Conservation (phyloP, 2,888 invertebrate species). For the Cylloceria caligata region DNA sequence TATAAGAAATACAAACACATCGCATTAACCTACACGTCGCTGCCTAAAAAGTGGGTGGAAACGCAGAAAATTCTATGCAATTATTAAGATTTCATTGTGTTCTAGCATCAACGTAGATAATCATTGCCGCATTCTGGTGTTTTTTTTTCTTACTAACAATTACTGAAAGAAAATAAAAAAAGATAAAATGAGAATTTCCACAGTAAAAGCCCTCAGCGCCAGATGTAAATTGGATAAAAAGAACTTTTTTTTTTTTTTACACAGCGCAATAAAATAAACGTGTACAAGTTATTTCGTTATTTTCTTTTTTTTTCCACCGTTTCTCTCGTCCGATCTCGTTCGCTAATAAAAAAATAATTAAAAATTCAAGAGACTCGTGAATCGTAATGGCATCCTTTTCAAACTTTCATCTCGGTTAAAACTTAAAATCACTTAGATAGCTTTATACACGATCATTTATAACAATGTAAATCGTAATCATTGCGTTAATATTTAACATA, state of each 20-base stretch:
- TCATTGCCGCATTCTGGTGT: conserved; percentile 58
- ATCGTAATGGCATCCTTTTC: conserved; percentile 82
- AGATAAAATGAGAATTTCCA: conserved; percentile 70
- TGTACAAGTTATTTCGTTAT: conserved; percentile 33
- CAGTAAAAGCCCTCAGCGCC: conserved; percentile 65
- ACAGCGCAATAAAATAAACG: conserved; percentile 51
- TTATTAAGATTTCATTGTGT: conserved; percentile 68
- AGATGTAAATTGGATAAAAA: conserved; percentile 49
- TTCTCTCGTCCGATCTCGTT: conserved; percentile 34
- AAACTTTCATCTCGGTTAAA: conserved; percentile 81
- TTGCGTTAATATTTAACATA: conserved; percentile 84
- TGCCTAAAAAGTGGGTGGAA: conserved; percentile 77
- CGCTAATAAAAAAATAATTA: conserved; percentile 65
- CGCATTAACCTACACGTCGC: conserved; percentile 79
- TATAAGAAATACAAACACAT: conserved; percentile 83
- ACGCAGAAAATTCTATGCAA: conserved; percentile 73
- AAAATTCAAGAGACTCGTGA: conserved; percentile 77
- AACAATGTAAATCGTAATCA: conserved; percentile 84
- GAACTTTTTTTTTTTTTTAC: conserved; percentile 30
- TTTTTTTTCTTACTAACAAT: conserved; percentile 34
- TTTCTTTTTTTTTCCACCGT: conserved; percentile 14
- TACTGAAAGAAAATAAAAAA: conserved; percentile 63
- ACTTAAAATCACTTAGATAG: conserved; percentile 84
- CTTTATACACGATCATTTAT: conserved; percentile 84
- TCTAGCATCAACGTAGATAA: conserved; percentile 71